Evolutionary conservation across 1,140 invertebrate species (phyloP).

Genomic region (Temnothorax longispinosus): DNA sequence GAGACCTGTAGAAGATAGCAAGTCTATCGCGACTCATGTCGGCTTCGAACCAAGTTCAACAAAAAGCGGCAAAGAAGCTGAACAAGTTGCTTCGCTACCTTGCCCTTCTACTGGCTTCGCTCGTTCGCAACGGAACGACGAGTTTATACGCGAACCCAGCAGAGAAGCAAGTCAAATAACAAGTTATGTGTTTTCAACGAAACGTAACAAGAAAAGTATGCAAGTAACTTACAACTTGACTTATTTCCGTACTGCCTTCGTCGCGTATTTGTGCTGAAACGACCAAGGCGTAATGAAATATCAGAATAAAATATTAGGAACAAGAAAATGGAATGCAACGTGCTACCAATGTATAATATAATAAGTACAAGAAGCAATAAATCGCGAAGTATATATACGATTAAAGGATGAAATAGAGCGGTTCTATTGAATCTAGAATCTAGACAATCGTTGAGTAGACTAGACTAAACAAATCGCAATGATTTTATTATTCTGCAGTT

Average conservation of each 20-base stretch:
- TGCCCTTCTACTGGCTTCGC: background rate
- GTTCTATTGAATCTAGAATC: background rate
- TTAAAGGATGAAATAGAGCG: background rate
- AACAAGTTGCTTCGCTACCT: slow-evolving; percentile 38
- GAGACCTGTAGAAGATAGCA: background rate
- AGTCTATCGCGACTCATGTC: slow-evolving; percentile 9
- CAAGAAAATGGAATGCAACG: background rate
- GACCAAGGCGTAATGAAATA: slow-evolving; percentile 6
- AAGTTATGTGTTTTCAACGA: slow-evolving; percentile 26
- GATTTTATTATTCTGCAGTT: background rate
- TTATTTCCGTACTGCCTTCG: background rate
- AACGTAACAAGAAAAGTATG: slow-evolving; percentile 50
- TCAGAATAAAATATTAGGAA: background rate
- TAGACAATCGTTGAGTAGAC: background rate
- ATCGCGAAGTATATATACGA: background rate
- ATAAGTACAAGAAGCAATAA: background rate
- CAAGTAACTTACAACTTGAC: slow-evolving; percentile 22
- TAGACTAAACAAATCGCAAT: background rate
- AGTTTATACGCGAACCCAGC: slow-evolving; percentile 24
- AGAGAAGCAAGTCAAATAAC: slow-evolving; percentile 37
- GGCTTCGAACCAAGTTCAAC: slow-evolving; percentile 28
- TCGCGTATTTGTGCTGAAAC: background rate
- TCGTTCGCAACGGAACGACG: background rate
- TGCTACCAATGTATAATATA: background rate
- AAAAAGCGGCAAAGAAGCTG: slow-evolving; percentile 40